Base-by-base conservation (phyloP, 2,888 invertebrate genomes). In the Melanargia galathea region DNA sequence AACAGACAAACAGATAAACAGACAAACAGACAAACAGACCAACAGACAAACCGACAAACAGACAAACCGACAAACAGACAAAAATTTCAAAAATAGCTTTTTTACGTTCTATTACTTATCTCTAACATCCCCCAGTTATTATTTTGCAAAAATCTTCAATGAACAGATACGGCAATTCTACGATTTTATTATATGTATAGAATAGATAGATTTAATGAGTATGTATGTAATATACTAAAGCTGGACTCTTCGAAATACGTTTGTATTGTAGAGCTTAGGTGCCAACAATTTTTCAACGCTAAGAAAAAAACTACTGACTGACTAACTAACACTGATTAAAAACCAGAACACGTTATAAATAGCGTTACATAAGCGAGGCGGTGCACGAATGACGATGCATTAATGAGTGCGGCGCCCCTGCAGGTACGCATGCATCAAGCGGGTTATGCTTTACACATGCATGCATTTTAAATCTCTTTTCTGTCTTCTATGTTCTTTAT, bases 371-470 rank as follows among this genome's bases (percentile, higher is more conserved):
- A 57, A 45, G 43, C 56, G 43, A 43, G 10, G 43, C 24, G 18
- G 40, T 43, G 16, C 43, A 56, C 40, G 56, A 56, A 33, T 45
- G 57, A 57, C 57, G 45, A 30, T 57, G 57, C 57, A 57, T 57
- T 57, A 57, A 57, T 57, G 57, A 43, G 43, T 33, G 57, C 30
- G 30, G 26, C 45, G 8, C 30, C 20, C 18, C n/a, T n/a, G n/a
- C n/a, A n/a, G n/a, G n/a, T n/a, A n/a, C n/a, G n/a, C n/a, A n/a
- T n/a, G n/a, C n/a, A n/a, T n/a, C n/a, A n/a, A n/a, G n/a, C 45
- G 16, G n/a, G 22, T 45, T 33, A 45, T 57, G 55, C 40, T 52
- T 35, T 16, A 18, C 43, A 40, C 43, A 7, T 43, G 43, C 43
- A 7, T 43, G 43, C 33, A 52, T 33, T 52, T 35, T 52, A 11